These are phyloP conservation scores for Microcebus griseorufus DNA, from an alignment of 2,113 vertebrate genomes.

Conservation along the genomic window DNA sequence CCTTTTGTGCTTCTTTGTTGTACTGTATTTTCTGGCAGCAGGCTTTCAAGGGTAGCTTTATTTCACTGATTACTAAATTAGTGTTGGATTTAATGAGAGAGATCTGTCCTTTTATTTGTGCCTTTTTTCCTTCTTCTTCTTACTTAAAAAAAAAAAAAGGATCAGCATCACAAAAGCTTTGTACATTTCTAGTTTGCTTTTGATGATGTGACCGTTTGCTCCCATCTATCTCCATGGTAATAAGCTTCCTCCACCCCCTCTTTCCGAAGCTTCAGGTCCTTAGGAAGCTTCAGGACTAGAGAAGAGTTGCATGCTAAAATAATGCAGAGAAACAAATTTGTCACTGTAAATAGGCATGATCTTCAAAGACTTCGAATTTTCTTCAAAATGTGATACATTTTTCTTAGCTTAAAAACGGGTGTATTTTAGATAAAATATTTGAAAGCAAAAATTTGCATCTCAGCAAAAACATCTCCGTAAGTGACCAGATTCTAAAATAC, in stretches of 20 bases:
- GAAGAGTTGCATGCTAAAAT: conserved; percentile 62
- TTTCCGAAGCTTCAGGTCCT: neutral
- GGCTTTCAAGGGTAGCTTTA: conserved; percentile 84
- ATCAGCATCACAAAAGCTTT: conserved; percentile 88
- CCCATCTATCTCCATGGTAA: conserved; percentile 89
- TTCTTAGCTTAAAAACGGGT: conserved; percentile 66
- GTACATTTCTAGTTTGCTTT: conserved; percentile 88
- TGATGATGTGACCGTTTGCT: conserved; percentile 91
- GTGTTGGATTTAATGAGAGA: conserved; percentile 93
- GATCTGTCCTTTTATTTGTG: conserved; percentile 93
- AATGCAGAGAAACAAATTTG: conserved; percentile 75
- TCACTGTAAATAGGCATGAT: conserved; percentile 76
- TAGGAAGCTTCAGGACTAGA: conserved; percentile 48
- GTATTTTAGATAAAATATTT: conserved; percentile 61
- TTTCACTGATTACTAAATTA: conserved; percentile 94
- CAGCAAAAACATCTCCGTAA: conserved; percentile 19
- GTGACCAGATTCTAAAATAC: conserved; percentile 6
- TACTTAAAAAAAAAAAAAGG: conserved; percentile 83
- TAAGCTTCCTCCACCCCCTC: conserved; percentile 65
- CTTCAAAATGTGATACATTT: conserved; percentile 69
- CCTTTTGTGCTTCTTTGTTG: conserved; percentile 85
- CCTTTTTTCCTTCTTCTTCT: conserved; percentile 82
- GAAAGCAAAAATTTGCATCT: conserved; percentile 72
- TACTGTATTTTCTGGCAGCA: conserved; percentile 83
- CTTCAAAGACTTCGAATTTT: conserved; percentile 79